Percentiles rank a stretch among this genome's conserved stretches.
Evolutionary conservation across 2,113 vertebrate species (phyloP).

Genomic region (Cololabis saira): DNA sequence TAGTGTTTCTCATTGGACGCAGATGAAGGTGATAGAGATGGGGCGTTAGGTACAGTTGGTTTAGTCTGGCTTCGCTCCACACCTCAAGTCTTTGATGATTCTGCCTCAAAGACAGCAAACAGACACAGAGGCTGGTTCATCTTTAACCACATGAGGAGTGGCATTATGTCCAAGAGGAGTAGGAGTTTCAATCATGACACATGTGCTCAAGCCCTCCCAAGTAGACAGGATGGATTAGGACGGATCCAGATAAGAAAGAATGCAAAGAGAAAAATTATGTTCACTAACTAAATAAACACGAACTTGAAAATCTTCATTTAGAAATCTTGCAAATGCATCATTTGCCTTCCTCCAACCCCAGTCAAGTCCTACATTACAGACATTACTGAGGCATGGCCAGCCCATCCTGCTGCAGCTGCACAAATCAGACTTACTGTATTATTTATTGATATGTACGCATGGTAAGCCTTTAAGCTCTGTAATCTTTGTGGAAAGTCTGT

Average conservation of each 20-base stretch:
- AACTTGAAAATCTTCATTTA: slow-evolving; percentile 21
- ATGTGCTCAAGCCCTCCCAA: slow-evolving; percentile 58
- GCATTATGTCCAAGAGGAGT: slow-evolving; percentile 36
- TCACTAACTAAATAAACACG: slow-evolving; percentile 13
- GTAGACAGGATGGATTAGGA: slow-evolving; percentile 33
- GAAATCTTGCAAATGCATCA: slow-evolving; percentile 26
- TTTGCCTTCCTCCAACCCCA: slow-evolving; percentile 29
- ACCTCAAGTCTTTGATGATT: slow-evolving; percentile 72
- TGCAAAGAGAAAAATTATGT: slow-evolving; percentile 31
- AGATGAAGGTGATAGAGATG: slow-evolving; percentile 67
- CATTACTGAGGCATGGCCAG: slow-evolving; percentile 40
- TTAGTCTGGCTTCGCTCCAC: slow-evolving; percentile 67
- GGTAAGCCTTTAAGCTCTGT: slow-evolving; percentile 60
- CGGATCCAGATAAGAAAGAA: slow-evolving; percentile 19
- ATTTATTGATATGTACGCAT: slow-evolving; percentile 50
- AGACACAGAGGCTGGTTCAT: slow-evolving; percentile 71
- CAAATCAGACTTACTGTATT: slow-evolving; percentile 60
- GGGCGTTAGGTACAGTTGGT: slow-evolving; percentile 54
- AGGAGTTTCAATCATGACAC: slow-evolving; percentile 39
- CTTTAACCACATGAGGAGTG: slow-evolving; percentile 53
- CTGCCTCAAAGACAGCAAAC: slow-evolving; percentile 60
- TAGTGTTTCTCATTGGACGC: slow-evolving; percentile 48
- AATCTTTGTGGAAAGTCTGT: slow-evolving; percentile 43
- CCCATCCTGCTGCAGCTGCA: slow-evolving; percentile 30
- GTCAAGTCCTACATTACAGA: slow-evolving; percentile 8